Evolutionary conservation across 2,888 invertebrate species (phyloP), one percentile per base, ranked within the genome.

Genomic region (Agrochola litura): DNA sequence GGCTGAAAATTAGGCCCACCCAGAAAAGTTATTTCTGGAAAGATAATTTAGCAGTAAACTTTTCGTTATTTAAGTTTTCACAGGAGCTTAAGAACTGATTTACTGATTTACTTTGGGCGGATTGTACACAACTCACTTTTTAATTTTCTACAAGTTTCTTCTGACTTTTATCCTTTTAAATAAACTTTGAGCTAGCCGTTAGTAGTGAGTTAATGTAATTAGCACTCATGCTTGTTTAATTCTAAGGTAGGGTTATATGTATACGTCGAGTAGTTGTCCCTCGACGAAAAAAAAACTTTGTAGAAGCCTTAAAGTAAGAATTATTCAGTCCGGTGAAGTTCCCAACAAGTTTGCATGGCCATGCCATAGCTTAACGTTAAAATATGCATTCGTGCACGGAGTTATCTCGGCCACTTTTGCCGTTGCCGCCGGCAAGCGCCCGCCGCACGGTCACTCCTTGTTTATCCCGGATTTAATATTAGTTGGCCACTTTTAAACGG

Each of bases 301-400:
- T 82, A 89, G 90, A 90, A 92, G 90, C 89, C 89, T 91, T 92
- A 92, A 92, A 94, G 91, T 92, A 94, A 94, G 92, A 95, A 95
- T 94, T 95, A 95, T 95, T 93, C 91, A 94, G 91, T 93, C 89
- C 90, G 90, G 88, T 90, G 89, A 95, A 95, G 93, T 95, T 95
- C 87, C 92, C 89, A 93, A 92, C 93, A 95, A 95, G 95, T 94
- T 95, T 93, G 93, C 94, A 92, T 92, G 92, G 92, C 90, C 91
- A 91, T 91, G 90, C 92, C 92, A 92, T 92, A 94, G 94, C 93
- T 95, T 93, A 94, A 93, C 92, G 95, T 92, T 96, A 94, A 96
- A 95, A 95, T 95, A 96, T 96, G 95, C 95, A 95, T 95, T 93
- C 93, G 93, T 92, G 93, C 92, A 90, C 92, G 88, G 92, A 94